A percentile compares a stretch with the other conserved stretches of the same genome.
Conservation (phyloP, 2,113 vertebrate species). For the Apteryx mantelli region DNA sequence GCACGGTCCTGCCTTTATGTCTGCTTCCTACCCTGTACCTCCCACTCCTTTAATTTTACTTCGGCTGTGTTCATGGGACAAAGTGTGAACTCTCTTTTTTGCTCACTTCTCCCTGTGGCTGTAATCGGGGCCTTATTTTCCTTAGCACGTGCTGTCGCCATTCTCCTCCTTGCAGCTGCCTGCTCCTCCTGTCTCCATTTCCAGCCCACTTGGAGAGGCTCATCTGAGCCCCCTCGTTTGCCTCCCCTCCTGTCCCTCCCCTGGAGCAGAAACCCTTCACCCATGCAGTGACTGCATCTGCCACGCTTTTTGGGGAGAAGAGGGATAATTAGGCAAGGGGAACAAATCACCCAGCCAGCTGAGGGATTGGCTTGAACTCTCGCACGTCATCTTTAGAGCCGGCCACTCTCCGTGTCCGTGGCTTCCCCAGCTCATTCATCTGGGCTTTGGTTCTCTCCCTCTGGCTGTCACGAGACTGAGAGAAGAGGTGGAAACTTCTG, state of each 20-base stretch:
- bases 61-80: neutral
- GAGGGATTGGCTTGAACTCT: neutral
- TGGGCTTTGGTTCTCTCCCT: neutral
- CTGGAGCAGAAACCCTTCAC: neutral
- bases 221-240: too few relatives aligned
- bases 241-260: neutral
- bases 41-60: neutral
- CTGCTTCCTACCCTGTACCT: neutral
- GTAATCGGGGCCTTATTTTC: neutral
- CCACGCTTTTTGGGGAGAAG: neutral
- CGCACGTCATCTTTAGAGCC: neutral
- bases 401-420: neutral
- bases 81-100: neutral
- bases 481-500: neutral
- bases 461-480: neutral
- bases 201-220: too few relatives aligned
- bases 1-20: neutral
- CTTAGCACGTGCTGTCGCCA: neutral
- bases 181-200: neutral
- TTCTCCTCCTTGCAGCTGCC: neutral
- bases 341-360: neutral
- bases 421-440: neutral
- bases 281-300: fast-evolving
- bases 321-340: neutral
- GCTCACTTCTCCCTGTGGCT: neutral